Percentiles rank a stretch among this genome's conserved stretches.
Conservation (phyloP, 2,113 vertebrate species). For the Ophiodon elongatus region DNA sequence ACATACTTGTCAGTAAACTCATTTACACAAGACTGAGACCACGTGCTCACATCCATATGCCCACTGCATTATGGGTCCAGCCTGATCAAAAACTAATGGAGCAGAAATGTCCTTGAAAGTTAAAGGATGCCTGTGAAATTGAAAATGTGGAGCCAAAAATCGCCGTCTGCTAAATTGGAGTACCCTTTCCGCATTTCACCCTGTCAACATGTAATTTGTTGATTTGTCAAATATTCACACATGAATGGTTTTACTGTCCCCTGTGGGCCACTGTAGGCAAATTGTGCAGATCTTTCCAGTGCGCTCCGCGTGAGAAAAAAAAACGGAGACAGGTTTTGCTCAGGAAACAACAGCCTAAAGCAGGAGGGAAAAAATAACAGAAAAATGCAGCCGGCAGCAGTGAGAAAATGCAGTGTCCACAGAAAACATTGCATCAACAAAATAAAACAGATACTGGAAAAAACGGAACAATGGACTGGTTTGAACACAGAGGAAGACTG, state of each 20-base stretch:
- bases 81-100: conserved; percentile 64
- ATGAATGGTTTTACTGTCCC: conserved; percentile 43
- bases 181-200: conserved; percentile 49
- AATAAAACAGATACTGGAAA: conserved; percentile 7
- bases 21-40: conserved; percentile 39
- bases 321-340: conserved; percentile 26
- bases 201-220: conserved; percentile 59
- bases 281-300: conserved; percentile 35
- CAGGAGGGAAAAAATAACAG: background rate
- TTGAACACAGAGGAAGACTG: background rate
- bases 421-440: conserved; percentile 47
- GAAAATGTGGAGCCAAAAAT: conserved; percentile 45
- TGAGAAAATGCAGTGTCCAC: conserved; percentile 21
- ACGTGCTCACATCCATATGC: conserved; percentile 51
- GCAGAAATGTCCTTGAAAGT: conserved; percentile 75
- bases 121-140: conserved; percentile 64
- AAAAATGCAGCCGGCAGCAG: conserved; percentile 18
- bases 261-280: conserved; percentile 53
- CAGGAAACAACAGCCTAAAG: conserved; percentile 54
- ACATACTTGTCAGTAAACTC: conserved; percentile 46
- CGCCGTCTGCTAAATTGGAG: conserved; percentile 38
- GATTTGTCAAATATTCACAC: conserved; percentile 66
- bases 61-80: conserved; percentile 39
- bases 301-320: conserved; percentile 35
- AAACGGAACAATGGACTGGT: conserved; percentile 15